Evolutionary conservation across 2,888 invertebrate genomes (phyloP).

Genomic region (Melanchra persicariae): DNA sequence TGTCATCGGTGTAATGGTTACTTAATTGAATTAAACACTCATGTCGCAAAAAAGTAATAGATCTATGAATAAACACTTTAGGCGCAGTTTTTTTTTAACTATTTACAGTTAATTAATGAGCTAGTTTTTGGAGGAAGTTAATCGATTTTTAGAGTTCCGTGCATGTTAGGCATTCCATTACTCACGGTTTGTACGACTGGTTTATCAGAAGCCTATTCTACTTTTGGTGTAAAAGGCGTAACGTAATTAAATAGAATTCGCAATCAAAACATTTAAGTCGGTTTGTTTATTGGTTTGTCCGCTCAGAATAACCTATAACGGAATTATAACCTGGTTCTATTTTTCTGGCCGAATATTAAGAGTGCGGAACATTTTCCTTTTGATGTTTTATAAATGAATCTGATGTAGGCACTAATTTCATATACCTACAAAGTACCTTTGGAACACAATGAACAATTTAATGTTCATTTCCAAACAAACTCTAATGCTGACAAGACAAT

Average conservation of each 20-base stretch:
- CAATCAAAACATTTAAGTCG: conserved; percentile 37
- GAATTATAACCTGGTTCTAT: conserved; percentile 41
- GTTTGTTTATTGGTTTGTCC: conserved; percentile 25
- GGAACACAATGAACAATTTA: neutral
- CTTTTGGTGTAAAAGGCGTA: conserved; percentile 37
- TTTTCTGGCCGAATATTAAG: conserved; percentile 14
- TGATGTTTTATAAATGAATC: neutral
- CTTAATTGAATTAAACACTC: conserved; percentile 85
- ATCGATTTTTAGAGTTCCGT: conserved; percentile 44
- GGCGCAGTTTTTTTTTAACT: conserved; percentile 32
- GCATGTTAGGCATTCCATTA: conserved; percentile 20
- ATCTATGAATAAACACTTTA: conserved; percentile 58
- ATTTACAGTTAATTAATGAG: conserved; percentile 58
- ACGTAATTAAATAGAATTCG: conserved; percentile 32
- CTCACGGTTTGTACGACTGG: conserved; percentile 24
- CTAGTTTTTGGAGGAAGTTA: conserved; percentile 31
- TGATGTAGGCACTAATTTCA: neutral
- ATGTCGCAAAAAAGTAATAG: conserved; percentile 63
- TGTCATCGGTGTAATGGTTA: conserved; percentile 80
- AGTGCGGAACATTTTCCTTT: conserved; percentile 17
- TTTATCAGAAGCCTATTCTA: conserved; percentile 44
- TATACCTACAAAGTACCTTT: neutral
- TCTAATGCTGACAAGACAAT: conserved; percentile 27
- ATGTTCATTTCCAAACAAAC: conserved; percentile 8
- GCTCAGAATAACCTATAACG: conserved; percentile 35